Conservation (phyloP, 2,888 invertebrate species). For the Tenthredo scrophulariae region DNA sequence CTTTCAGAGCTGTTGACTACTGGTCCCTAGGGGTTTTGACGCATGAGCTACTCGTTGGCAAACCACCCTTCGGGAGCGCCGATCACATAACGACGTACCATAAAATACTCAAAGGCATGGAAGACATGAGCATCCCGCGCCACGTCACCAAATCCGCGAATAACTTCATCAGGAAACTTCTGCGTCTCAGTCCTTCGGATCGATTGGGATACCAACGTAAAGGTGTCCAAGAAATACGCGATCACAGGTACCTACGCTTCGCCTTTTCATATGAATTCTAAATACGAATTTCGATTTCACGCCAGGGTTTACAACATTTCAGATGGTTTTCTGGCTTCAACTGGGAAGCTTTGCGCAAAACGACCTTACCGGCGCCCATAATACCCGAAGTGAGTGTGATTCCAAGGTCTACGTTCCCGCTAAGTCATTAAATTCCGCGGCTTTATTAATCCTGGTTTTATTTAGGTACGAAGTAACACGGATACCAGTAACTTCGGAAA, state of each 20-base stretch:
- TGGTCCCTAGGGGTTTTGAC: conserved; percentile 96
- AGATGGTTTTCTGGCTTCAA: conserved; percentile 96
- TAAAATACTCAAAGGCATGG: conserved; percentile 94
- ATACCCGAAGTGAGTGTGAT: conserved; percentile 81
- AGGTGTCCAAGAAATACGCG: conserved; percentile 92
- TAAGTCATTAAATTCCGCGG: not conserved
- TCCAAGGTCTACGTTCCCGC: not conserved
- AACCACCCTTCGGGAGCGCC: conserved; percentile 93
- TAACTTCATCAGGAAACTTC: conserved; percentile 90
- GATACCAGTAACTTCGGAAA: conserved; percentile 94
- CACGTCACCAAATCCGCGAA: conserved; percentile 89
- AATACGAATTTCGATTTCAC: not conserved
- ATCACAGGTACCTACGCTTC: conserved; percentile 85
- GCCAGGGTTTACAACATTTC: conserved; percentile 63
- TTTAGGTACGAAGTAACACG: conserved; percentile 81
- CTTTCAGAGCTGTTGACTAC: conserved; percentile 90
- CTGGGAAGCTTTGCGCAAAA: conserved; percentile 88
- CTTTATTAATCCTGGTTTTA: not conserved
- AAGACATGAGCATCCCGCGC: conserved; percentile 91
- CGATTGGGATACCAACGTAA: conserved; percentile 93
- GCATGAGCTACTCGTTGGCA: conserved; percentile 92
- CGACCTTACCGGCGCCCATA: conserved; percentile 87
- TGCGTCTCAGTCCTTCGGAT: conserved; percentile 92
- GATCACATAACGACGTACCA: conserved; percentile 98
- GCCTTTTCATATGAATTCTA: not conserved